phyloP scores from a whole-genome alignment of 2,888 invertebrate species.

The Phengaris arion region DNA sequence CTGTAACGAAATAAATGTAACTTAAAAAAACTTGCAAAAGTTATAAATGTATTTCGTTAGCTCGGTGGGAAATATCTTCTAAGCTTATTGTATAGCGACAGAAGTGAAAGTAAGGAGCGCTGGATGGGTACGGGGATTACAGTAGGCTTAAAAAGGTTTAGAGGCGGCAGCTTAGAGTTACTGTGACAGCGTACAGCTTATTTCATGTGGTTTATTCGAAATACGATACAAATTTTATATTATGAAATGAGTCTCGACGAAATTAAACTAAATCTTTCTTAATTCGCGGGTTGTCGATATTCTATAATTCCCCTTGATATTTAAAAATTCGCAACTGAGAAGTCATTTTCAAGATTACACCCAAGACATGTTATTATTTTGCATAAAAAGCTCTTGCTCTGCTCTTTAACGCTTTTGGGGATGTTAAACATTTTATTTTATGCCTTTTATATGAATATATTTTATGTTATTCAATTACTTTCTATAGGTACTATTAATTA shows the following conservation, averaged over 20 bases:
- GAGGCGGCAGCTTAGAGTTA: constrained; percentile 44
- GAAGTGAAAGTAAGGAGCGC: constrained; percentile 38
- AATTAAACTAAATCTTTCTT: constrained; percentile 1
- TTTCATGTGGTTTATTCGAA: constrained; percentile 44
- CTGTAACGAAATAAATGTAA: background rate
- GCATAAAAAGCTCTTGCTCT: background rate
- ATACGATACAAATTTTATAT: constrained; percentile 40
- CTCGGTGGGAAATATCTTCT: constrained; percentile 23
- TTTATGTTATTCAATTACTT: no score
- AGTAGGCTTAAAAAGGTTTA: constrained; percentile 48
- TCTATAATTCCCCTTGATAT: background rate
- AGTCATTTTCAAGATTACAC: background rate
- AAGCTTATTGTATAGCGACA: constrained; percentile 30
- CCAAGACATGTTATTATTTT: background rate
- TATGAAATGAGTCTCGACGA: constrained; percentile 35
- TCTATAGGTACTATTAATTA: no score
- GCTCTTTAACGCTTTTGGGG: background rate
- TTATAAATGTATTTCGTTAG: constrained; percentile 10
- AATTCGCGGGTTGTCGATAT: background rate
- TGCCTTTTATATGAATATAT: background rate
- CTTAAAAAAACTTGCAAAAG: background rate
- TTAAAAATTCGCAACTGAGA: background rate
- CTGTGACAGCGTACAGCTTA: constrained; percentile 44
- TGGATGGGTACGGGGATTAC: constrained; percentile 43
- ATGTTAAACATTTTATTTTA: background rate